phyloP scores from a whole-genome alignment of 1,140 invertebrate genomes.

The Listronotus bonariensis region DNA sequence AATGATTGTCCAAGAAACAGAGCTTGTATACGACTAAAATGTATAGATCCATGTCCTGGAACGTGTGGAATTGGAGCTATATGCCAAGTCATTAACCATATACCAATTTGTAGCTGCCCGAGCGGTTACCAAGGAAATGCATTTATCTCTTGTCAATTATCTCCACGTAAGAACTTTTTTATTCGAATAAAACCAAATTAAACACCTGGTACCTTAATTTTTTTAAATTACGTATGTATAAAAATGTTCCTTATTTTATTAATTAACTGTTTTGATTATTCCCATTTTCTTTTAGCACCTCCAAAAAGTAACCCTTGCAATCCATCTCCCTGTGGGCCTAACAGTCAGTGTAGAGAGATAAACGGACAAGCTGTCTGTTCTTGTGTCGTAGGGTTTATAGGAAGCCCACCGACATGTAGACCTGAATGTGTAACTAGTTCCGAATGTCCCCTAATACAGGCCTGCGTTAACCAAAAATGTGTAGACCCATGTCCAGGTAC shows the following conservation, averaged over 20 bases:
- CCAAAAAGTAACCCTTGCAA: slow-evolving; percentile 54
- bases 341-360: slow-evolving; percentile 63
- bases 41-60: slow-evolving; percentile 72
- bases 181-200: too few species aligned
- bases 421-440: slow-evolving; percentile 67
- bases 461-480: slow-evolving; percentile 68
- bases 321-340: slow-evolving; percentile 63
- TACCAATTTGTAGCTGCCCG: slow-evolving; percentile 67
- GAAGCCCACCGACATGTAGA: slow-evolving; percentile 59
- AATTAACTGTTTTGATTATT: background rate
- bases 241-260: slow-evolving; percentile 4
- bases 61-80: slow-evolving; percentile 70
- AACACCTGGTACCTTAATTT: too few species aligned
- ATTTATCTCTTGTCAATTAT: slow-evolving; percentile 63
- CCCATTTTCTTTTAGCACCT: slow-evolving; percentile 56
- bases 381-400: slow-evolving; percentile 59
- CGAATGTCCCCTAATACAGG: slow-evolving; percentile 65
- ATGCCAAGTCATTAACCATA: slow-evolving; percentile 69
- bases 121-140: slow-evolving; percentile 68
- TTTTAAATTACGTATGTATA: too few species aligned
- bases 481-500: slow-evolving; percentile 65
- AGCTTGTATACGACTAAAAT: slow-evolving; percentile 72
- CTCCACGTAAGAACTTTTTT: slow-evolving; percentile 56
- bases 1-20: slow-evolving; percentile 68
- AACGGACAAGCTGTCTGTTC: slow-evolving; percentile 63